Base-by-base conservation (phyloP, 2,113 vertebrate genomes). In the Oxygymnocypris stewartii region DNA sequence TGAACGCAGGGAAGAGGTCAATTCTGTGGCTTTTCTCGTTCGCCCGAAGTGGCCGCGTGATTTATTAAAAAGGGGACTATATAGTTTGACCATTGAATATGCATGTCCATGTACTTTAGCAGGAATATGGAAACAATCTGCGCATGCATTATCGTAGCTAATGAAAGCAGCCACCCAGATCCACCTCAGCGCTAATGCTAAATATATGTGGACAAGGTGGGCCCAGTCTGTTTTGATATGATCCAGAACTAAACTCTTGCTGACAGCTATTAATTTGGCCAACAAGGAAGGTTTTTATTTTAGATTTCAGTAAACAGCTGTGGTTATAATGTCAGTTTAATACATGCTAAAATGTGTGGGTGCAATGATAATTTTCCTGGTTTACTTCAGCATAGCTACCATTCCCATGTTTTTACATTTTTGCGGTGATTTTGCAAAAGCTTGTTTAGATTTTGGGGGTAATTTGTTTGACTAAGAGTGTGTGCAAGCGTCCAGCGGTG, bases 11-110 rank as follows among this genome's bases (percentile, higher is more conserved):
- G 91, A 89, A 92, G 84, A 12, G 83, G 40, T 73, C 49, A 85
- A 47, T 78, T 63, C 59, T 40, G 74, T 28, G 28, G 61, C 77
- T 86, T 25, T 65, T 37, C 51, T n/a, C 82, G 61, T 76, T n/a
- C n/a, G 51, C 75, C 37, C 13, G n/a, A 84, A 79, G 31, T 75
- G 82, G 23, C 86, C 23, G 51, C n/a, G 65, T 85, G 65, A 75
- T 79, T 89, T 80, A 67, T 87, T 83, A 67, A 79, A 81, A 85
- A 28, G 51, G 75, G 11, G 47, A 59, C 20, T 78, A n/a, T 61
- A 74, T 79, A 54, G 65, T 82, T 84, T 87, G 47, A 40, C 40
- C 51, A 20, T 74, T 93, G 92, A 88, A 93, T 91, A 92, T 93
- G 89, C 90, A 87, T 71, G 69, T 67, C 69, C 91, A 91, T 92